Conservation (phyloP, 2,888 invertebrate genomes). For the Geophilus truncorum region DNA sequence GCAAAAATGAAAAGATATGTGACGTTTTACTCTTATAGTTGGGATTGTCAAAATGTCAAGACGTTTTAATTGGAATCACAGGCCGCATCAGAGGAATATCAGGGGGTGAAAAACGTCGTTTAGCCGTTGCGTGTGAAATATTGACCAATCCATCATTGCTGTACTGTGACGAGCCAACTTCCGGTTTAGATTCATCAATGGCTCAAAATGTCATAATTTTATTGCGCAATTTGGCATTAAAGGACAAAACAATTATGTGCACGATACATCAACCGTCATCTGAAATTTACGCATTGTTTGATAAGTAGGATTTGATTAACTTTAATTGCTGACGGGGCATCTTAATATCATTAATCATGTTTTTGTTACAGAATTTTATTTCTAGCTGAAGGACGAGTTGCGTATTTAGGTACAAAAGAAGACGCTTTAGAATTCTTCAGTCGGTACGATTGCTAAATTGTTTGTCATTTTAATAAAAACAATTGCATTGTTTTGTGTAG, state of each 20-base stretch:
- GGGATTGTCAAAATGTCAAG: slow-evolving; percentile 79
- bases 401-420: slow-evolving; percentile 68
- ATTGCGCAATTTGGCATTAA: slow-evolving; percentile 48
- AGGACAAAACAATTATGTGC: slow-evolving; percentile 82
- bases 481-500: not conserved
- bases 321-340: not conserved
- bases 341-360: not conserved
- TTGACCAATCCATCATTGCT: slow-evolving; percentile 89
- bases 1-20: no score
- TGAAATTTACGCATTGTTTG: slow-evolving; percentile 80
- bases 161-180: slow-evolving; percentile 97
- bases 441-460: not conserved
- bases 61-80: slow-evolving; percentile 83
- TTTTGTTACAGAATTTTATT: slow-evolving; percentile 59
- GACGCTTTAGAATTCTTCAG: slow-evolving; percentile 75
- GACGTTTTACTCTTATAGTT: no score
- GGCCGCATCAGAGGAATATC: slow-evolving; percentile 87
- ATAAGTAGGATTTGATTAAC: slow-evolving; percentile 53
- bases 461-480: not conserved
- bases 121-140: slow-evolving; percentile 94
- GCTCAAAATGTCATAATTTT: slow-evolving; percentile 87
- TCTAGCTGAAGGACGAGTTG: slow-evolving; percentile 86
- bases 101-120: slow-evolving; percentile 90
- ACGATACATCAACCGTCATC: slow-evolving; percentile 96
- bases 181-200: slow-evolving; percentile 94